phyloP scores from a whole-genome alignment of 1,140 invertebrate species.

The Drosophila sucinea region DNA sequence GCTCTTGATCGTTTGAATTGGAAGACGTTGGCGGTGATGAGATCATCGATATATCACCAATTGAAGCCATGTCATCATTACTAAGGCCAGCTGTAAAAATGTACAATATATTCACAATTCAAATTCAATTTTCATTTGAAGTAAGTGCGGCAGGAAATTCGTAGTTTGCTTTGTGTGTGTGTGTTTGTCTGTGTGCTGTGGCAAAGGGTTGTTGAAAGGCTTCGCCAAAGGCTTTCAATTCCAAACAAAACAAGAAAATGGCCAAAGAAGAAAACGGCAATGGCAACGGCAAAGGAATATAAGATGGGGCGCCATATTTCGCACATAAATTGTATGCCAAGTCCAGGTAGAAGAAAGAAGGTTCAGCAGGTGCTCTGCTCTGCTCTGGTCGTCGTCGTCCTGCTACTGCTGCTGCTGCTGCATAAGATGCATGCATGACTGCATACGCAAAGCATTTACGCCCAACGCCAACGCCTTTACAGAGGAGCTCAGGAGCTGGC shows the following conservation, averaged over 20 bases:
- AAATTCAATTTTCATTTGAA: background rate
- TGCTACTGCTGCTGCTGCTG: constrained; percentile 34
- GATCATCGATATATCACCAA: constrained; percentile 83
- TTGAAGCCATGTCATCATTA: constrained; percentile 83
- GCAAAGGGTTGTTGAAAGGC: constrained; percentile 19
- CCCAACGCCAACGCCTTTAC: constrained; percentile 55
- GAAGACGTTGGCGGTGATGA: constrained; percentile 83
- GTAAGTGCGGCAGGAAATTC: too few relatives aligned
- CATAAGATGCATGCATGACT: constrained; percentile 73
- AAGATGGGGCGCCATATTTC: constrained; percentile 67
- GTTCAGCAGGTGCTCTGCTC: too few relatives aligned
- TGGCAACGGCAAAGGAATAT: constrained; percentile 49
- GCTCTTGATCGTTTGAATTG: constrained; percentile 83
- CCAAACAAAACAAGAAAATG: constrained; percentile 5
- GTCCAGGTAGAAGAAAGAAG: constrained; percentile 22
- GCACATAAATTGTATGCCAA: constrained; percentile 77
- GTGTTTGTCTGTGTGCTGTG: background rate
- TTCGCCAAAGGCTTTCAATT: constrained; percentile 54
- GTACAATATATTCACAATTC: background rate
- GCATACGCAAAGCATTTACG: constrained; percentile 77
- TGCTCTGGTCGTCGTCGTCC: background rate
- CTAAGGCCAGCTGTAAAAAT: constrained; percentile 74
- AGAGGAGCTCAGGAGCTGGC: constrained; percentile 3
- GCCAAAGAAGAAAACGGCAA: constrained; percentile 26
- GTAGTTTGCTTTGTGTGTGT: too few relatives aligned